A percentile compares a stretch with the other conserved stretches of the same genome.
phyloP scores from a whole-genome alignment of 2,113 vertebrate genomes.

The Ovis aries region ARS-UI_Ramb_v3.0 NC_056065.1:20737501-20738000 shows the following conservation, averaged over 20 bases:
- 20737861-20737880: not conserved
- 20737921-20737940: not conserved
- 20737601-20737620: not conserved
- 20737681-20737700: conserved; percentile 38
- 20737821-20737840: conserved; percentile 14
- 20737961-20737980: fast-evolving
- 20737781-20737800: conserved; percentile 56
- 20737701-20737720: conserved; percentile 28
- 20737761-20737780: conserved; percentile 32
- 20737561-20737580: not conserved
- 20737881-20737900: not conserved
- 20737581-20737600: not conserved
- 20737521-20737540: not conserved
- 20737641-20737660: conserved; percentile 5
- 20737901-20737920: not conserved
- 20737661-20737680: not conserved
- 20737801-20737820: conserved; percentile 59
- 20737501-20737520: not conserved
- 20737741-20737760: conserved; percentile 52
- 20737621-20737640: not conserved
- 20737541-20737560: not conserved
- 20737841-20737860: conserved; percentile 1
- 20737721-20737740: conserved; percentile 38
- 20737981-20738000: not conserved
- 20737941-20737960: not conserved